These are phyloP conservation scores for Hapalemur alaotrensis DNA, from an alignment of 2,797 vertebrate species.

Conservation along the genomic window DNA sequence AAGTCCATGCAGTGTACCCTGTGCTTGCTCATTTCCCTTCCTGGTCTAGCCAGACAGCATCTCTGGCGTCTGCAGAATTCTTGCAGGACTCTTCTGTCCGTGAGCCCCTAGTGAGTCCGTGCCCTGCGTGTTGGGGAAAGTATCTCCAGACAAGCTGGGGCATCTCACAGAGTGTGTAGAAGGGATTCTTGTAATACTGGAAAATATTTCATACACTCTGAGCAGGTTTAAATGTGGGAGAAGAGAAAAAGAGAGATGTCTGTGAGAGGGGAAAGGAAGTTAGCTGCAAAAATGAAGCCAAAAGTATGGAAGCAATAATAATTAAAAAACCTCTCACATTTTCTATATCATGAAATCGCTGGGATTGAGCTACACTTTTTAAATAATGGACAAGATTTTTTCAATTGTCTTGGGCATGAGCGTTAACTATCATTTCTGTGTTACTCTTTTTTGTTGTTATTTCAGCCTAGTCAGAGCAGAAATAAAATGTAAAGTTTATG, in stretches of 20 bases:
- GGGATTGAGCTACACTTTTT: neutral
- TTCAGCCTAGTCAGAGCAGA: neutral
- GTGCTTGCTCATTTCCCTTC: slow-evolving; percentile 4
- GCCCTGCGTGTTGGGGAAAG: neutral
- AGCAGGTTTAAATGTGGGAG: neutral
- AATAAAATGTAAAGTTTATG: neutral
- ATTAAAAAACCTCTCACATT: neutral
- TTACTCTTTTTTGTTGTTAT: neutral
- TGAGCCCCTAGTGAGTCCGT: neutral
- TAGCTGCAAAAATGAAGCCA: neutral
- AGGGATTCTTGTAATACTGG: neutral
- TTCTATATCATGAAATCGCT: neutral
- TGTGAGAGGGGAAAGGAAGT: neutral
- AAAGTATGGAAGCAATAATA: neutral
- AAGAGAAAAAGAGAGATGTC: neutral
- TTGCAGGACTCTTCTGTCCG: neutral
- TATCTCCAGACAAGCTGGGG: neutral
- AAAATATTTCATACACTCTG: neutral
- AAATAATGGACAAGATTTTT: neutral
- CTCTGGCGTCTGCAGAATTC: slow-evolving; percentile 8
- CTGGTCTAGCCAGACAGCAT: slow-evolving; percentile 17
- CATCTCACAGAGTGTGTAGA: slow-evolving; percentile 15
- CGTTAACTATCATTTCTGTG: neutral
- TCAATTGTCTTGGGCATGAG: neutral
- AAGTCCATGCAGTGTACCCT: slow-evolving; percentile 34